Percentiles rank a stretch among this genome's conserved stretches.
Conservation (phyloP, 1,140 invertebrate species). For the Caenorhabditis latens region DNA sequence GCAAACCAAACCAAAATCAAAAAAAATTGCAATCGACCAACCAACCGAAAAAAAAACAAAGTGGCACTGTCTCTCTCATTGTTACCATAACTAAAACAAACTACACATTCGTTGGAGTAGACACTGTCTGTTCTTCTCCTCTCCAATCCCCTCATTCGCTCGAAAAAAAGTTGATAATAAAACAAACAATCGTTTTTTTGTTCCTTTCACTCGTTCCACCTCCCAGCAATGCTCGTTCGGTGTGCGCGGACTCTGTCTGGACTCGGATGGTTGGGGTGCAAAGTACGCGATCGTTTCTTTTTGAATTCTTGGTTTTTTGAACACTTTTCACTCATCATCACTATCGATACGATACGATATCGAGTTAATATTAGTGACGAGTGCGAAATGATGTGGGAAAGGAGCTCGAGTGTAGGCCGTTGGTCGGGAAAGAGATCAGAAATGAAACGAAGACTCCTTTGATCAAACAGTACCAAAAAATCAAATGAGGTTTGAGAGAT, state of each 20-base stretch:
- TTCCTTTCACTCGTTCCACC: background rate
- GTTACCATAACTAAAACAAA: slow-evolving; percentile 40
- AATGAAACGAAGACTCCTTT: background rate
- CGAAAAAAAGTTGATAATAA: slow-evolving; percentile 10
- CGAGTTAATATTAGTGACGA: background rate
- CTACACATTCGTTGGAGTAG: slow-evolving; percentile 11
- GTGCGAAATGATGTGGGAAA: too few relatives aligned
- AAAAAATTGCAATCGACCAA: background rate
- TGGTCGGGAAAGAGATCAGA: background rate
- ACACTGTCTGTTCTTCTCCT: background rate
- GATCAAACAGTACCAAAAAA: slow-evolving; percentile 18
- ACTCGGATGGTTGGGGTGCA: slow-evolving; percentile 18
- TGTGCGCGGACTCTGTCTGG: slow-evolving; percentile 29
- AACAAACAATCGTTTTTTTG: slow-evolving; percentile 4
- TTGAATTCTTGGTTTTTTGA: slow-evolving; percentile 15
- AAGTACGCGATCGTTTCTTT: slow-evolving; percentile 16
- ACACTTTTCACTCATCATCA: background rate
- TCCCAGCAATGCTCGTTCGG: slow-evolving; percentile 26
- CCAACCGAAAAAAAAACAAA: background rate
- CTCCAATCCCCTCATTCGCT: background rate
- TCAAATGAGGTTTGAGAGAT: background rate
- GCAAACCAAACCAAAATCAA: background rate
- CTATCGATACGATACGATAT: too few relatives aligned
- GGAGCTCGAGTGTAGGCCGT: background rate
- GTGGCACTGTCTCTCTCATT: background rate